phyloP scores from a whole-genome alignment of 2,888 invertebrate species.

The Hoplodrina ambigua region DNA sequence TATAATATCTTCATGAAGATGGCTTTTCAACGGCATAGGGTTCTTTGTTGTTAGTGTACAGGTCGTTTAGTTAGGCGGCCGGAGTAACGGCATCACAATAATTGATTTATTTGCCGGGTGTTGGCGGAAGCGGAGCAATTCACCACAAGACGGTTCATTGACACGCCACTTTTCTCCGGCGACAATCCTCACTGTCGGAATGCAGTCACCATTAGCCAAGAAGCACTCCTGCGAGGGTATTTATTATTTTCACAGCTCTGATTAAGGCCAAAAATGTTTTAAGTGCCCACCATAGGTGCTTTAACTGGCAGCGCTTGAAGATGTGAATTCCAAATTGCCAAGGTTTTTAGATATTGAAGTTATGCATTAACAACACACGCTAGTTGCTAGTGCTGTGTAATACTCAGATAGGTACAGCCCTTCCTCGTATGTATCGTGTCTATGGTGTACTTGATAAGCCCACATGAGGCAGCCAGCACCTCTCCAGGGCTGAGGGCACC shows the following conservation, averaged over 20 bases:
- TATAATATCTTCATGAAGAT: slow-evolving; percentile 45
- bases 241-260: slow-evolving; percentile 68
- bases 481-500: slow-evolving; percentile 38
- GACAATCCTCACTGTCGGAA: slow-evolving; percentile 78
- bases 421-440: slow-evolving; percentile 53
- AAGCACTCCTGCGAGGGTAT: slow-evolving; percentile 57
- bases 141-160: slow-evolving; percentile 84
- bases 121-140: slow-evolving; percentile 81
- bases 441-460: slow-evolving; percentile 63
- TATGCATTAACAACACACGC: slow-evolving; percentile 2
- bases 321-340: slow-evolving; percentile 30
- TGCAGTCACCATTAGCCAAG: slow-evolving; percentile 76
- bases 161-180: slow-evolving; percentile 77
- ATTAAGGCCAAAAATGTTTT: slow-evolving; percentile 60
- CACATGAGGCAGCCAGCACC: slow-evolving; percentile 46
- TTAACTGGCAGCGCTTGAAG: slow-evolving; percentile 40
- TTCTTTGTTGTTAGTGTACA: slow-evolving; percentile 31
- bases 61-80: slow-evolving; percentile 42
- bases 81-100: slow-evolving; percentile 73
- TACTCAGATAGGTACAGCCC: slow-evolving; percentile 6
- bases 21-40: slow-evolving; percentile 46
- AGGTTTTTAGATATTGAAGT: slow-evolving; percentile 31
- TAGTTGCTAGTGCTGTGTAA: slow-evolving; percentile 4
- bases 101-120: slow-evolving; percentile 82
- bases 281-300: slow-evolving; percentile 35